Evolutionary conservation across 2,797 vertebrate genomes (phyloP).

Genomic region (Sparidentex hasta): DNA sequence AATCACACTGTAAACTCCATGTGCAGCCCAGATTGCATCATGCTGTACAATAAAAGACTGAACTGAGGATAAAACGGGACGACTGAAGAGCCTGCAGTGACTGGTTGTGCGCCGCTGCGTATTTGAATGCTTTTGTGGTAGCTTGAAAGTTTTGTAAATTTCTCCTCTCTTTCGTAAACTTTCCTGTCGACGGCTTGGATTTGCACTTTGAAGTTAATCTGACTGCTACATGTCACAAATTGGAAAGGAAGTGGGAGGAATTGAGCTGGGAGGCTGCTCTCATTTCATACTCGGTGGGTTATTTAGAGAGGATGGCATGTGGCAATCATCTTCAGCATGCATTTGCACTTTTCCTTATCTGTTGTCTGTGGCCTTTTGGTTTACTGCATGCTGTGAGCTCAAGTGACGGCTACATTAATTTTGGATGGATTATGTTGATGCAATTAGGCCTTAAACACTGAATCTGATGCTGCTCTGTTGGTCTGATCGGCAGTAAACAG

Average conservation of each 20-base stretch:
- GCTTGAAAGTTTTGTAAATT: conserved; percentile 50
- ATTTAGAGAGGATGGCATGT: conserved; percentile 46
- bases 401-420: conserved; percentile 33
- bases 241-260: conserved; percentile 33
- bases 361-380: conserved; percentile 73
- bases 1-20: conserved; percentile 40
- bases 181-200: conserved; percentile 59
- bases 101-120: conserved; percentile 31
- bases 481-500: conserved; percentile 44
- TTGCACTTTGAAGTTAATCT: conserved; percentile 77
- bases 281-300: conserved; percentile 28
- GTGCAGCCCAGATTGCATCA: conserved; percentile 27
- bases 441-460: conserved; percentile 49
- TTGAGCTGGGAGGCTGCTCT: conserved; percentile 38
- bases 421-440: conserved; percentile 32
- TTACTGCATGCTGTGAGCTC: conserved; percentile 71
- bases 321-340: conserved; percentile 76
- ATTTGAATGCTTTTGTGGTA: conserved; percentile 57
- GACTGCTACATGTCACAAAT: conserved; percentile 60
- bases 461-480: conserved; percentile 63
- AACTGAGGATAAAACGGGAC: conserved; percentile 26
- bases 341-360: conserved; percentile 78
- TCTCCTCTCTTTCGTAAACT: conserved; percentile 44
- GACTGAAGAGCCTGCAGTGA: conserved; percentile 28
- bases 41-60: conserved; percentile 45